Evolutionary conservation across 2,888 invertebrate genomes (phyloP).

Genomic region (Ophion ventricosus): DNA sequence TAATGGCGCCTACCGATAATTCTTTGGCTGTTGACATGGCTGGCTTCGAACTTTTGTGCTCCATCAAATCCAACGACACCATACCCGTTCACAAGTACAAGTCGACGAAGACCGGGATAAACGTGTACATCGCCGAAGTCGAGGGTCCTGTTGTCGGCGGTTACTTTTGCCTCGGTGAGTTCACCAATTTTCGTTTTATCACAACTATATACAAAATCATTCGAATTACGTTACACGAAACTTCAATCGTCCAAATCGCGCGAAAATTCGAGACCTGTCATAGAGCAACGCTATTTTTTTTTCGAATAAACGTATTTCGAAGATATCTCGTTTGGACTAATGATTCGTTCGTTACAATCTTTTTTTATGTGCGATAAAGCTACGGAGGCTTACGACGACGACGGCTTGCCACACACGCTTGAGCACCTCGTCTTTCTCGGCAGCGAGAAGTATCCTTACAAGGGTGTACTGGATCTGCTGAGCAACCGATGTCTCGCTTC

Average conservation of each 20-base stretch:
- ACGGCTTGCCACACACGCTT: slow-evolving; percentile 96
- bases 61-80: slow-evolving; percentile 88
- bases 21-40: slow-evolving; percentile 81
- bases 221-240: neutral
- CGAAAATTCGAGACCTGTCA: neutral
- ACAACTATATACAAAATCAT: neutral
- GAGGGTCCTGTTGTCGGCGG: slow-evolving; percentile 96
- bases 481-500: slow-evolving; percentile 95
- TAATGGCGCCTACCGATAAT: slow-evolving; percentile 81
- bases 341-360: slow-evolving; percentile 5
- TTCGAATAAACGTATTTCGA: neutral
- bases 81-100: slow-evolving; percentile 92
- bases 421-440: slow-evolving; percentile 97
- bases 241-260: neutral
- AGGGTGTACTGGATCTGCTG: slow-evolving; percentile 93
- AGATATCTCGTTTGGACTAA: neutral
- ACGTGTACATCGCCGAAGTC: slow-evolving; percentile 92
- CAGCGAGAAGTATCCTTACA: slow-evolving; percentile 94
- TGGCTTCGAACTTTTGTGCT: slow-evolving; percentile 85
- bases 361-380: slow-evolving; percentile 84
- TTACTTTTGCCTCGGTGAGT: slow-evolving; percentile 92
- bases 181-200: neutral
- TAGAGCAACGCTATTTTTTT: neutral
- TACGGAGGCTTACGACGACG: slow-evolving; percentile 95
- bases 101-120: slow-evolving; percentile 91